Percentiles rank a stretch among this genome's conserved stretches.
phyloP scores from a whole-genome alignment of 2,888 invertebrate species.

The Athrips mouffetella region DNA sequence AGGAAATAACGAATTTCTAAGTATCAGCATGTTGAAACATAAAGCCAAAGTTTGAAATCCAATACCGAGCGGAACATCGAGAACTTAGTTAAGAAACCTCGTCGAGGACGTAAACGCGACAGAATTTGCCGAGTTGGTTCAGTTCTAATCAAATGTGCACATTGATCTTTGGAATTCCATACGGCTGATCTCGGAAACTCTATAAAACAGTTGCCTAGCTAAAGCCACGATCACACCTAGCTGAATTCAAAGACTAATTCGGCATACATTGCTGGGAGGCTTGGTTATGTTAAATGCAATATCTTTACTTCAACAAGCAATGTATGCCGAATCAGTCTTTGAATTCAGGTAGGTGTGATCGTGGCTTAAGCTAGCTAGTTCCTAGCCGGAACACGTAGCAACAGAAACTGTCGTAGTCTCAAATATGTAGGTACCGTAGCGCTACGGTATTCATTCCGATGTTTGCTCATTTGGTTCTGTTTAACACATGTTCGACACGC shows the following conservation, averaged over 20 bases:
- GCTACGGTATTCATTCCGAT: constrained; percentile 2
- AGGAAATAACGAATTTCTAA: background rate
- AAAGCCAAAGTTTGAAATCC: background rate
- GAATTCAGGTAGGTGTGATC: no score
- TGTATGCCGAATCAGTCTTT: no score
- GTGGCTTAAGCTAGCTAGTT: no score
- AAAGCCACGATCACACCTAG: no score
- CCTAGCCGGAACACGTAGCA: constrained; percentile 11
- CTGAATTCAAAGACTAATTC: no score
- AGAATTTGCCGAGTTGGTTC: background rate
- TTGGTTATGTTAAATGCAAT: no score
- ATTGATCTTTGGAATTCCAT: background rate
- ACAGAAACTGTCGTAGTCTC: background rate
- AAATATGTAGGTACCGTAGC: no score
- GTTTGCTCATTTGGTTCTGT: constrained; percentile 11
- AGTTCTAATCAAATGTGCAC: background rate
- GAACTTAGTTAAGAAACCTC: background rate
- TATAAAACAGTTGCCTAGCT: background rate
- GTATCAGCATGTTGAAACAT: no score
- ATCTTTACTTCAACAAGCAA: no score
- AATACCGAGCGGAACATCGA: background rate
- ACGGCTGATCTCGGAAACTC: background rate
- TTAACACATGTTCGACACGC: constrained; percentile 2
- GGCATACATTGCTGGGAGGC: no score
- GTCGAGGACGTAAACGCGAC: background rate